Evolutionary conservation across 2,888 invertebrate genomes (phyloP), one percentile per base, ranked within the genome.

Genomic region (Neoitamus cyanurus): DNA sequence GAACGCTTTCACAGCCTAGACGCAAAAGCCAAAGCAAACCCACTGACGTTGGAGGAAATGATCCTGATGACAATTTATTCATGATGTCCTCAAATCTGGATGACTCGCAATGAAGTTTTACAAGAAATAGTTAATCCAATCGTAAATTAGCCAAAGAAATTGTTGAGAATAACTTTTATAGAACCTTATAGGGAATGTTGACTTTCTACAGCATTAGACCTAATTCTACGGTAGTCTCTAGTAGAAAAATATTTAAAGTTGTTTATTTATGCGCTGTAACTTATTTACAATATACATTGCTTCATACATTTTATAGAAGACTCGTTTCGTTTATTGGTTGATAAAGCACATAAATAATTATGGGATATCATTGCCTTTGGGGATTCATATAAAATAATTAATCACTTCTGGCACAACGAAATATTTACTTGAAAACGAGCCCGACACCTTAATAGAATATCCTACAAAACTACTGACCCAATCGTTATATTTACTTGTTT

Each of bases 1-100:
- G 95, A 95, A 89, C 90, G 95, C 85, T 94, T 94, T 90, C 94
- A 94, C 88, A 94, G 93, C 88, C 92, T 95, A 87, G 95, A 95
- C 89, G 93, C 94, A 48, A 95, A 95, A 92, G 92, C 94, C 92
- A 95, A 95, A 90, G 93, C 93, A 86, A 95, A 94, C 90, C 95
- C 95, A 58, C 91, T 95, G 85, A 94, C 95, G 9, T 89, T 95
- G 87, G 95, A 95, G 92, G 95, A 95, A 93, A 93, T 94, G 93
- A 94, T 94, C 88, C 90, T 94, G 89, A 94, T 94, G 93, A 94
- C 94, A 15, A 93, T 94, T 87, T 94, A 94, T 91, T 93, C 94
- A 87, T 94, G 86, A 86, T 85, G 28, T n/a, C 20, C 13, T 11
- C 37, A 42, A 42, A 37, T 5, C 11, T 34, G 5, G 1, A 25